A percentile compares a stretch with the other conserved stretches of the same genome.
phyloP scores from a whole-genome alignment of 2,888 invertebrate species.

The Notodonta dromedarius region DNA sequence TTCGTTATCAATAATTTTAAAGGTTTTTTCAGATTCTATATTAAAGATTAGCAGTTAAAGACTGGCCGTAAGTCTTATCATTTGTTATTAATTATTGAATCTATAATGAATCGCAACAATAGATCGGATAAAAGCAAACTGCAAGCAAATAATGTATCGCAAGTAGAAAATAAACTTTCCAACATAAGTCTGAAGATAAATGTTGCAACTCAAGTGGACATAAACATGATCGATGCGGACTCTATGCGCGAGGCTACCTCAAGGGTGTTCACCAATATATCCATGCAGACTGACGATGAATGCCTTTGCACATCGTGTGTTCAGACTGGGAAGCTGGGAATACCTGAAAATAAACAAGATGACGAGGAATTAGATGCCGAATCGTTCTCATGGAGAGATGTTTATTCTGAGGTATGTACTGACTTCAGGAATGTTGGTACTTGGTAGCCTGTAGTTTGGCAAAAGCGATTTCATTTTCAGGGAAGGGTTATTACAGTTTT shows the following conservation, averaged over 20 bases:
- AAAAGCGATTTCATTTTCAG: no score
- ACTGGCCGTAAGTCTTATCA: no score
- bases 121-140: neutral
- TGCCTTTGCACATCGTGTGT: neutral
- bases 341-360: neutral
- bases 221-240: neutral
- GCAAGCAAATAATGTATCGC: neutral
- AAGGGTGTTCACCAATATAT: neutral
- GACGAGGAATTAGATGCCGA: neutral
- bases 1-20: no score
- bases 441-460: neutral
- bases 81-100: neutral
- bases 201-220: neutral
- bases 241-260: neutral
- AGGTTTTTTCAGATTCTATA: no score
- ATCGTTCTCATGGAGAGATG: neutral
- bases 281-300: neutral
- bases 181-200: neutral
- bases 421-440: neutral
- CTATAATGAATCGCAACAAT: neutral
- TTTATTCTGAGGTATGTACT: neutral
- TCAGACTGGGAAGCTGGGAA: neutral
- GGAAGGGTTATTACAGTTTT: no score
- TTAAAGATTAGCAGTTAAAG: no score
- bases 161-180: neutral